Evolutionary conservation across 2,797 vertebrate genomes (phyloP).

Genomic region (Phoeniculus purpureus): DNA sequence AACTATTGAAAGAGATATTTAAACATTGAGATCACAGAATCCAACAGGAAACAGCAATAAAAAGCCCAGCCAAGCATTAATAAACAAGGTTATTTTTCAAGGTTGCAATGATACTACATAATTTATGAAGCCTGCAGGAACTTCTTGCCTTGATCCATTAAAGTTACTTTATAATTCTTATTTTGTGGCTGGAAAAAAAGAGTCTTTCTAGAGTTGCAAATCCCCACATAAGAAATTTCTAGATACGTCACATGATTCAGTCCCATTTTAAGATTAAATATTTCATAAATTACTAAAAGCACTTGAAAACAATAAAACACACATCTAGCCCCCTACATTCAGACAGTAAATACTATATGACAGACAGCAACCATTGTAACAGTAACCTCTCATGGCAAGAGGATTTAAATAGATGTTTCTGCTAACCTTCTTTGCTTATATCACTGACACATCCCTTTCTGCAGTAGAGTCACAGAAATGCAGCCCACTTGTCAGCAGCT

Average conservation of each 20-base stretch:
- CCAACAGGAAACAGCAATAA: slow-evolving; percentile 51
- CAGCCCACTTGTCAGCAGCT: not conserved
- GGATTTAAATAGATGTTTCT: not conserved
- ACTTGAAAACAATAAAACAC: slow-evolving; percentile 25
- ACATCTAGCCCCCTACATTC: not conserved
- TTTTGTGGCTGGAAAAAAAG: not conserved
- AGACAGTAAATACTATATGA: slow-evolving; percentile 2
- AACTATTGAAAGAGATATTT: slow-evolving; percentile 30
- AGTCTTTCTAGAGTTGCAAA: slow-evolving; percentile 7
- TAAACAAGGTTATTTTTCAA: slow-evolving; percentile 65
- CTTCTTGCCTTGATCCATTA: slow-evolving; percentile 50
- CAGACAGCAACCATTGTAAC: not conserved
- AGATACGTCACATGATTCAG: not conserved
- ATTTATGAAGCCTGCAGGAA: slow-evolving; percentile 62
- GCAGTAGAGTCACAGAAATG: slow-evolving; percentile 9
- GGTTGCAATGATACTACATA: slow-evolving; percentile 50
- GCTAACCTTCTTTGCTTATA: not conserved
- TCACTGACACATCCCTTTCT: not conserved
- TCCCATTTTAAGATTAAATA: slow-evolving; percentile 26
- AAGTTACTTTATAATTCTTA: slow-evolving; percentile 43
- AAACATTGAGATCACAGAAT: slow-evolving; percentile 43
- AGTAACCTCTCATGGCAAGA: not conserved
- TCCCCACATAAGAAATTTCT: not conserved
- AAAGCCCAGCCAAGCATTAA: slow-evolving; percentile 30
- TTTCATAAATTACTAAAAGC: slow-evolving; percentile 31